Evolutionary conservation across 2,113 vertebrate species (phyloP).

Genomic region (Rhinichthys klamathensis): DNA sequence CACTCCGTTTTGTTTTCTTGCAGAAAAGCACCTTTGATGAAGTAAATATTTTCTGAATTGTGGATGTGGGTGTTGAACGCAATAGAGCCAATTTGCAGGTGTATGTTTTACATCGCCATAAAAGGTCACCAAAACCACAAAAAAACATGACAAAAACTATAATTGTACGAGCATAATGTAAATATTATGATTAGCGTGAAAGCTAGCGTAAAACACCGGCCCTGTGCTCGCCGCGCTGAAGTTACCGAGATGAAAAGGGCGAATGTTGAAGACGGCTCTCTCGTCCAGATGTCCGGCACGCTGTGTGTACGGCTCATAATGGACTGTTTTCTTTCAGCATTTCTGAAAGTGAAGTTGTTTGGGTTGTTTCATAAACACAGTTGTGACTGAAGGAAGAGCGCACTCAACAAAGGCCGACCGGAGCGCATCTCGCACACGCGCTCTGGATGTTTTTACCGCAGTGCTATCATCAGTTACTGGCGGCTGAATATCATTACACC

Average conservation of each 20-base stretch:
- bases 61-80: slow-evolving; percentile 55
- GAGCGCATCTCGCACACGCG: slow-evolving; percentile 3
- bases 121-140: slow-evolving; percentile 54
- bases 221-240: slow-evolving; percentile 50
- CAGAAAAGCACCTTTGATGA: slow-evolving; percentile 45
- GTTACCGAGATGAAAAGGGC: slow-evolving; percentile 54
- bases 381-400: slow-evolving; percentile 49
- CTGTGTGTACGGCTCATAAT: slow-evolving; percentile 61
- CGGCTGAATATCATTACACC: neutral
- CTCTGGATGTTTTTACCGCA: neutral
- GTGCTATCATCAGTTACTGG: neutral
- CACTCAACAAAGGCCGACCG: slow-evolving; percentile 46
- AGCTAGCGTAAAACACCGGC: slow-evolving; percentile 60
- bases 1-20: slow-evolving; percentile 43
- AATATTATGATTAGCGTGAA: slow-evolving; percentile 63
- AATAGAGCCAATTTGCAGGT: slow-evolving; percentile 56
- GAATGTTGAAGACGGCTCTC: slow-evolving; percentile 58
- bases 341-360: slow-evolving; percentile 62
- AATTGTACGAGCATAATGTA: slow-evolving; percentile 62
- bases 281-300: slow-evolving; percentile 61
- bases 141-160: slow-evolving; percentile 58
- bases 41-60: slow-evolving; percentile 61
- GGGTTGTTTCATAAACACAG: slow-evolving; percentile 62
- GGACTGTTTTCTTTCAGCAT: slow-evolving; percentile 56
- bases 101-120: slow-evolving; percentile 60